These are phyloP conservation scores for Knipowitschia caucasica DNA, from an alignment of 2,797 vertebrate species.

Conservation along the genomic window DNA sequence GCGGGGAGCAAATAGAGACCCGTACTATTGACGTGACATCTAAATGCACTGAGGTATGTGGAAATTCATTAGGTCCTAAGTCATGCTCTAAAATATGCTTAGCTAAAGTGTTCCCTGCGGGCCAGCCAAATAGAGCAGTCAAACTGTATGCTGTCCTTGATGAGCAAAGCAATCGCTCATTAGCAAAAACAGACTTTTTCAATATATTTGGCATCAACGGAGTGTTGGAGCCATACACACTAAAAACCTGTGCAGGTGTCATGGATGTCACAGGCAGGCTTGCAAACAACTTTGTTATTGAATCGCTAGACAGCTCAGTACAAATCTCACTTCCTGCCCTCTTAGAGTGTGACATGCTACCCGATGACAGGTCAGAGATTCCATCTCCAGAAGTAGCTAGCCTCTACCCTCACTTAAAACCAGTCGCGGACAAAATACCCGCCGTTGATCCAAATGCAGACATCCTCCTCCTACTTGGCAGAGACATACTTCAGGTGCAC, in stretches of 20 bases:
- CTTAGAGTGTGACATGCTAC: slow-evolving; percentile 2
- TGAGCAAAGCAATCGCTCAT: background rate
- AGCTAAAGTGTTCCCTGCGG: background rate
- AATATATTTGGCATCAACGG: background rate
- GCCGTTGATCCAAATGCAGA: background rate
- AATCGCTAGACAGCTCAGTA: background rate
- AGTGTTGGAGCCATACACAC: no score
- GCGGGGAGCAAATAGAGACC: slow-evolving; percentile 1
- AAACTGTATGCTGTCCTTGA: background rate
- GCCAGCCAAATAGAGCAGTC: background rate
- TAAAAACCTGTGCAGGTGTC: background rate
- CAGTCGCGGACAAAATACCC: slow-evolving; percentile 2
- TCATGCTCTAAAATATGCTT: background rate
- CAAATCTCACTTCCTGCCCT: background rate
- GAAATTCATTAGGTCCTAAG: background rate
- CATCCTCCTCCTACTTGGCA: background rate
- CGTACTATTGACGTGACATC: background rate
- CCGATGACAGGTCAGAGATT: slow-evolving; percentile 16
- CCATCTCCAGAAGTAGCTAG: background rate
- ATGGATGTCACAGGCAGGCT: background rate
- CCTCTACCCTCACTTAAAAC: background rate
- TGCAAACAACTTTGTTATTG: background rate
- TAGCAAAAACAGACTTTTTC: background rate
- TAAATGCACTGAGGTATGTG: background rate
- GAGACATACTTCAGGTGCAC: background rate